Evolutionary conservation across 2,113 vertebrate genomes (phyloP).

Genomic region (Hippocampus mohnikei): DNA sequence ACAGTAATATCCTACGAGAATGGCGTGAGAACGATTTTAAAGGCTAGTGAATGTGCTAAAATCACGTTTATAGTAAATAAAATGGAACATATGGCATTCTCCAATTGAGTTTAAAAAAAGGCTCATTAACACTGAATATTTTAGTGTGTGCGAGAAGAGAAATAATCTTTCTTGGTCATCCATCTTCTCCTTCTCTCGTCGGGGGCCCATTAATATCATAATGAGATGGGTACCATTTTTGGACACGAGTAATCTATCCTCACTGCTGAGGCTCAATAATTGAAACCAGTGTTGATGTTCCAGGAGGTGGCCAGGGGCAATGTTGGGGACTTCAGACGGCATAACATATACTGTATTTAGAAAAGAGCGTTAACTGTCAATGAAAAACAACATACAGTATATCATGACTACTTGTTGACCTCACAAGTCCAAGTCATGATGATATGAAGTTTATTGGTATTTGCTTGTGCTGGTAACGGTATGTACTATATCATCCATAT

Average conservation of each 20-base stretch:
- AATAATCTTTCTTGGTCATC: constrained; percentile 22
- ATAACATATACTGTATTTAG: neutral
- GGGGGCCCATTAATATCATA: constrained; percentile 50
- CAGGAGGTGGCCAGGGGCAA: neutral
- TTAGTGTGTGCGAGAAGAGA: constrained; percentile 20
- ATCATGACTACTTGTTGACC: neutral
- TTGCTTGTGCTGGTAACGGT: neutral
- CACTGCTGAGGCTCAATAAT: constrained; percentile 50
- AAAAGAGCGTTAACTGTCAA: neutral
- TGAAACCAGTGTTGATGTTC: constrained; percentile 21
- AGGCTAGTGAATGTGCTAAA: neutral
- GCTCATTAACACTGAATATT: neutral
- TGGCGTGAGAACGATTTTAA: neutral
- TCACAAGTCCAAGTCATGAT: neutral
- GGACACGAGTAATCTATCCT: constrained; percentile 51
- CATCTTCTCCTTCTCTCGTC: constrained; percentile 30
- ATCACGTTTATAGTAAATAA: neutral
- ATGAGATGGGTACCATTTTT: constrained; percentile 61
- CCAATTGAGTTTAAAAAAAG: constrained; percentile 5
- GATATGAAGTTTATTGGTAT: neutral
- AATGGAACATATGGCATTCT: neutral
- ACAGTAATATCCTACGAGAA: neutral
- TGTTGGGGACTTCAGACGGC: neutral
- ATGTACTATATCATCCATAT: neutral
- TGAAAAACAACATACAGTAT: neutral